phyloP scores from a whole-genome alignment of 2,888 invertebrate genomes.

The Tethea ocularis region DNA sequence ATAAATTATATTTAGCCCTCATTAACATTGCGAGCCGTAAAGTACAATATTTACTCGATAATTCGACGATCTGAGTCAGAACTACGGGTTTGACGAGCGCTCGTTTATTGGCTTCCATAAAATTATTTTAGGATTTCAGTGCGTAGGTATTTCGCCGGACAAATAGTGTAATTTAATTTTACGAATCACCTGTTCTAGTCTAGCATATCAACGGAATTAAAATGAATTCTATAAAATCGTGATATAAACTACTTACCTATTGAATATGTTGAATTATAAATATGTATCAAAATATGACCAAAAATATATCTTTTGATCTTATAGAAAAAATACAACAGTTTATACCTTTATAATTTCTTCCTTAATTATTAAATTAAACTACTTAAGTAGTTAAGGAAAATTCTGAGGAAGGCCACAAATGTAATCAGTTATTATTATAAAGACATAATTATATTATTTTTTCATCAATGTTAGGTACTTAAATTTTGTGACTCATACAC shows the following conservation, averaged over 20 bases:
- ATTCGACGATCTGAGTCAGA: slow-evolving; percentile 31
- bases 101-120: not conserved
- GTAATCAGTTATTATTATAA: too few relatives aligned
- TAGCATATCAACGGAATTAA: not conserved
- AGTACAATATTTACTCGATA: slow-evolving; percentile 32
- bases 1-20: slow-evolving; percentile 7
- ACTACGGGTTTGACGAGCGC: not conserved
- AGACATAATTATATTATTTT: not conserved
- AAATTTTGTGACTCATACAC: slow-evolving; percentile 27
- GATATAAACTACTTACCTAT: too few relatives aligned
- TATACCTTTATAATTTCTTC: too few relatives aligned
- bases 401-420: too few relatives aligned
- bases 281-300: too few relatives aligned
- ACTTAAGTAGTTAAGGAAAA: too few relatives aligned
- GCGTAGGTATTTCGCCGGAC: not conserved
- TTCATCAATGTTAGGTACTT: slow-evolving; percentile 11
- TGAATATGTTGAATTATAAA: too few relatives aligned
- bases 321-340: too few relatives aligned
- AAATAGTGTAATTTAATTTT: not conserved
- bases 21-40: slow-evolving; percentile 7
- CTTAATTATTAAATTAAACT: too few relatives aligned
- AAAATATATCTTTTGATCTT: too few relatives aligned
- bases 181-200: not conserved
- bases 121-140: not conserved
- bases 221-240: not conserved